A percentile compares a stretch with the other conserved stretches of the same genome.
These are phyloP conservation scores for Ptychobarbus kaznakovi DNA, from an alignment of 2,797 vertebrate genomes.

Conservation along the genomic window DNA sequence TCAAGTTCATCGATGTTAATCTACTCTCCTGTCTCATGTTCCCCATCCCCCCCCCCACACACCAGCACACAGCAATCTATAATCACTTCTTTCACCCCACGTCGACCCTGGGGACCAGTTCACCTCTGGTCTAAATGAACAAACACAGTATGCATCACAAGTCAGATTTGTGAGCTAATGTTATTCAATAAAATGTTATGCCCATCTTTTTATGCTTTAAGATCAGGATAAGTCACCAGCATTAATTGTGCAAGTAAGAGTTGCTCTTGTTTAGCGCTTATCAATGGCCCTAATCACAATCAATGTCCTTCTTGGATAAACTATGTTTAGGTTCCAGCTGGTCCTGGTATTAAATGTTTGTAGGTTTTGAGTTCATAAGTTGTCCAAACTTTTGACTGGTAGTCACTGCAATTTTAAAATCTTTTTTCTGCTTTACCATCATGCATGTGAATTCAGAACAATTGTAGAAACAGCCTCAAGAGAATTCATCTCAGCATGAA, in stretches of 20 bases:
- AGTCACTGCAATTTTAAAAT: neutral
- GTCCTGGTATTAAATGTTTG: too few species aligned
- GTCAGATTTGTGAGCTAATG: neutral
- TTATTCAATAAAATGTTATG: neutral
- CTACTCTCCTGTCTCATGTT: too few species aligned
- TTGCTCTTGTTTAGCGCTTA: neutral
- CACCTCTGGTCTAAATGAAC: too few species aligned
- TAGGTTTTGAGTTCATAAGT: neutral
- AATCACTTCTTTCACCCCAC: too few species aligned
- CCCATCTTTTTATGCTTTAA: neutral
- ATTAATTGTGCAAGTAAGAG: too few species aligned
- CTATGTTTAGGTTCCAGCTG: too few species aligned
- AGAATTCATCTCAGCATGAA: constrained; percentile 56
- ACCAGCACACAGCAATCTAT: too few species aligned
- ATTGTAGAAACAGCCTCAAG: constrained; percentile 14
- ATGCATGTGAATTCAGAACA: constrained; percentile 19
- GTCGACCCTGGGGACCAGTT: too few species aligned
- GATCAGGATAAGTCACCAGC: neutral
- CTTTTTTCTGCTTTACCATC: neutral
- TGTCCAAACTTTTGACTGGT: neutral
- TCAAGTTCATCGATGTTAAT: too few species aligned
- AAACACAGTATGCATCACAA: neutral
- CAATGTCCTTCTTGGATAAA: neutral
- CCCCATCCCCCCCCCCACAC: too few species aligned
- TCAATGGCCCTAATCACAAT: neutral